Conservation (phyloP, 1,140 invertebrate species). For the Brachionus rotundiformis region DNA sequence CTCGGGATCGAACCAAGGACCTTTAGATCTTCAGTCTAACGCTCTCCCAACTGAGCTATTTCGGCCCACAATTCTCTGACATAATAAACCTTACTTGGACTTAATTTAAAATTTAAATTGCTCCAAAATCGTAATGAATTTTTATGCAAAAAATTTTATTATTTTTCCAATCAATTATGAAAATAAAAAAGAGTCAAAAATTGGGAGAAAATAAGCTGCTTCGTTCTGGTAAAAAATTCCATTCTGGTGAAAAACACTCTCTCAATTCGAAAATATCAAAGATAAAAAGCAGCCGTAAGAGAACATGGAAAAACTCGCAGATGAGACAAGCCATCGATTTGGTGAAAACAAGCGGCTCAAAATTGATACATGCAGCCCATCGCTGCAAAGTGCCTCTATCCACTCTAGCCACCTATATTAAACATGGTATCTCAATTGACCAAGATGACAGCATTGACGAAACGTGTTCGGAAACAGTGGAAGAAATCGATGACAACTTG, state of each 20-base stretch:
- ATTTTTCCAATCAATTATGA: background rate
- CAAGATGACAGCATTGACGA: background rate
- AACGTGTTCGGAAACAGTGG: background rate
- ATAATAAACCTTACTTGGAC: background rate
- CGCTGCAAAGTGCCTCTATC: background rate
- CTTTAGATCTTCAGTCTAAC: conserved; percentile 35
- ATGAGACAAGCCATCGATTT: conserved; percentile 26
- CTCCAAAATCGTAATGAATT: no score
- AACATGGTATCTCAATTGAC: background rate
- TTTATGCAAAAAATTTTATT: background rate
- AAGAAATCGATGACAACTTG: background rate
- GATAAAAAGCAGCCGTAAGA: background rate
- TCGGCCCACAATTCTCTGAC: background rate
- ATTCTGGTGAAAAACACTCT: background rate
- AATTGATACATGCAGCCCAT: background rate
- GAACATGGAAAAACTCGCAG: background rate
- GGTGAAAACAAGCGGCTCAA: background rate
- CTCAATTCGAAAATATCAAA: background rate
- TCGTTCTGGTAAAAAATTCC: background rate
- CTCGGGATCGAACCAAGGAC: conserved; percentile 40
- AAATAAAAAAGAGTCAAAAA: conserved; percentile 9
- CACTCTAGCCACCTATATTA: background rate
- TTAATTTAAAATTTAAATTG: background rate
- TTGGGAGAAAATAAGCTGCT: background rate
- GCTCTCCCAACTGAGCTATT: conserved; percentile 31